These are phyloP conservation scores for Andrena marginata DNA, from an alignment of 2,888 invertebrate genomes.

Conservation along the genomic window DNA sequence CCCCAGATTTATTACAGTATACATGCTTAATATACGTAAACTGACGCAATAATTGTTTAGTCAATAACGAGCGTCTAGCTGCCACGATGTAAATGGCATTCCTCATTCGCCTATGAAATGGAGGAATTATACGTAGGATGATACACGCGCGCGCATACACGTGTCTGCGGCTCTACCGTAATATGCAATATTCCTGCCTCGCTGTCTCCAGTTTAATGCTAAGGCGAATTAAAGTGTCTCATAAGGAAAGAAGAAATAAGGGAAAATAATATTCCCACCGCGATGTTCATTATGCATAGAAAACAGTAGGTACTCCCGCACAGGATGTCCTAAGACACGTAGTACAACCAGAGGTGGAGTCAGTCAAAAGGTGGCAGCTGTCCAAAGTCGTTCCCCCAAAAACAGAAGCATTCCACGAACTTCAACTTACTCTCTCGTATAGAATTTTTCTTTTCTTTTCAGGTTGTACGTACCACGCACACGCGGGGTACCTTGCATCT, in stretches of 20 bases:
- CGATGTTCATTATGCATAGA: background rate
- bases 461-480: too few relatives aligned
- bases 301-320: too few relatives aligned
- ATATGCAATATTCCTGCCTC: constrained; percentile 16
- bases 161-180: background rate
- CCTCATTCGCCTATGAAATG: constrained; percentile 50
- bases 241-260: background rate
- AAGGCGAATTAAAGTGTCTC: constrained; percentile 16
- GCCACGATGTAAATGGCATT: constrained; percentile 42
- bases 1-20: constrained; percentile 23
- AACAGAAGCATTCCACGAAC: too few relatives aligned
- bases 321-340: too few relatives aligned
- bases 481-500: too few relatives aligned
- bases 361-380: too few relatives aligned
- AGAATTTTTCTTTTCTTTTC: too few relatives aligned
- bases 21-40: constrained; percentile 6
- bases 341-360: too few relatives aligned
- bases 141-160: background rate
- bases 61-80: constrained; percentile 45
- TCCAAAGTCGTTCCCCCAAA: too few relatives aligned
- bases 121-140: constrained; percentile 43
- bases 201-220: background rate
- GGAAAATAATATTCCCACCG: background rate
- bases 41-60: constrained; percentile 34
- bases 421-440: too few relatives aligned